A percentile compares a stretch with the other conserved stretches of the same genome.
Evolutionary conservation across 2,888 invertebrate species (phyloP).

Genomic region (Trichopoda pennipes): DNA sequence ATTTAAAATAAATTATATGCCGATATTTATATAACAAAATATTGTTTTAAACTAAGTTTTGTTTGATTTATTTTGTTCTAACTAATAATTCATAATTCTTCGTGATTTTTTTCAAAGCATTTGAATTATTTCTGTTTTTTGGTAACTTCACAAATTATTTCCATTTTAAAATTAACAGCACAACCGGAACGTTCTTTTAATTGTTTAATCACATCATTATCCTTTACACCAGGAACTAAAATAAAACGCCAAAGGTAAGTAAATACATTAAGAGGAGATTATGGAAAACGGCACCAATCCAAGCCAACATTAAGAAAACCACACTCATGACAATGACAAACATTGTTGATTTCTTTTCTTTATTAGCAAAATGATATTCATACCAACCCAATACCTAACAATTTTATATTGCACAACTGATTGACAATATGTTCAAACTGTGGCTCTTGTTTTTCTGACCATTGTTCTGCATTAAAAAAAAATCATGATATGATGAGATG

Average conservation of each 20-base stretch:
- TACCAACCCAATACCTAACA: slow-evolving; percentile 80
- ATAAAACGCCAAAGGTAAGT: slow-evolving; percentile 78
- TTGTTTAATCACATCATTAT: slow-evolving; percentile 77
- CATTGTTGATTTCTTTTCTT: slow-evolving; percentile 82
- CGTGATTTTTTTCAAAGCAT: slow-evolving; percentile 66
- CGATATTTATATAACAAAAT: neutral
- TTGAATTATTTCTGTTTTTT: slow-evolving; percentile 70
- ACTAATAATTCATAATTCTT: neutral
- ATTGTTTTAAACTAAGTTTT: slow-evolving; percentile 26
- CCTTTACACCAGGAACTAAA: slow-evolving; percentile 79
- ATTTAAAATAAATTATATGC: slow-evolving; percentile 52
- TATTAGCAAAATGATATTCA: slow-evolving; percentile 81
- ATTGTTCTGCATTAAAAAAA: slow-evolving; percentile 85
- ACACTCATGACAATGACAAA: slow-evolving; percentile 86
- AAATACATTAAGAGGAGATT: slow-evolving; percentile 91
- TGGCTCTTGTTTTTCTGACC: slow-evolving; percentile 91
- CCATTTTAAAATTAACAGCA: slow-evolving; percentile 76
- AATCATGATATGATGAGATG: slow-evolving; percentile 88
- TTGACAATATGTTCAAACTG: slow-evolving; percentile 88
- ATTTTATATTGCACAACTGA: slow-evolving; percentile 77
- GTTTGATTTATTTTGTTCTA: neutral
- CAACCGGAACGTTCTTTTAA: slow-evolving; percentile 76
- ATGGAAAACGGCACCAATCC: slow-evolving; percentile 91
- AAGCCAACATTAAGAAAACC: slow-evolving; percentile 86
- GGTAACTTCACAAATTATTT: slow-evolving; percentile 71